These are phyloP conservation scores for Sisyra terminalis DNA, from an alignment of 2,888 invertebrate genomes.

Conservation along the genomic window DNA sequence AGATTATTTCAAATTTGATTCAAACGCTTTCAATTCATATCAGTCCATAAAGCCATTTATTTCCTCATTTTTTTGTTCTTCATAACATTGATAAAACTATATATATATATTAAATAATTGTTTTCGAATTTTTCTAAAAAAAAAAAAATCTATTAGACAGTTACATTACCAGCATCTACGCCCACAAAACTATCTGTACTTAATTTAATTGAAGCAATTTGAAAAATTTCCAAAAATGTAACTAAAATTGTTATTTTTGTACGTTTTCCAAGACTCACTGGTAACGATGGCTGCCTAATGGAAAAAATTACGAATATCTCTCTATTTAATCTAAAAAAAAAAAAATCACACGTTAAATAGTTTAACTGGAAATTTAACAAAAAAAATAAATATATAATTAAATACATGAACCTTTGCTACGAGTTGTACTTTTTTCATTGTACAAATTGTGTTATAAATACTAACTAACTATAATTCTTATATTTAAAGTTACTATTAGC, in stretches of 20 bases:
- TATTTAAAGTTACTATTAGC: neutral
- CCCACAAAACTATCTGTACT: slow-evolving; percentile 1
- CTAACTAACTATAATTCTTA: slow-evolving; percentile 11
- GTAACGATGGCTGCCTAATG: neutral
- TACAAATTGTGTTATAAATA: slow-evolving; percentile 46
- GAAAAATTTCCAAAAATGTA: too few relatives aligned
- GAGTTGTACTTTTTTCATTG: slow-evolving; percentile 53
- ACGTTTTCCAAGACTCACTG: neutral
- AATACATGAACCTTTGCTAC: slow-evolving; percentile 41
- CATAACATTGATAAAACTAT: too few relatives aligned
- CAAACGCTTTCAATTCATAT: slow-evolving; percentile 5
- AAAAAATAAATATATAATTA: slow-evolving; percentile 18
- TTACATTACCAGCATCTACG: neutral
- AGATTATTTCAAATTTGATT: neutral
- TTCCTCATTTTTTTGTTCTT: neutral
- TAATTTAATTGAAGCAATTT: slow-evolving; percentile 1
- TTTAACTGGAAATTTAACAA: slow-evolving; percentile 2
- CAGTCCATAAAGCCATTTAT: neutral
- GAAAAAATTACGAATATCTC: slow-evolving; percentile 3
- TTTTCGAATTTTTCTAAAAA: too few relatives aligned
- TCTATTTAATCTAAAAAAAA: slow-evolving; percentile 6
- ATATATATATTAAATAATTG: too few relatives aligned
- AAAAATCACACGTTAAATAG: neutral
- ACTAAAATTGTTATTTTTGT: too few relatives aligned
- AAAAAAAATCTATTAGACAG: too few relatives aligned